These are phyloP conservation scores for Phyllotis vaccarum DNA, from an alignment of 2,797 vertebrate species.

Conservation along the genomic window DNA sequence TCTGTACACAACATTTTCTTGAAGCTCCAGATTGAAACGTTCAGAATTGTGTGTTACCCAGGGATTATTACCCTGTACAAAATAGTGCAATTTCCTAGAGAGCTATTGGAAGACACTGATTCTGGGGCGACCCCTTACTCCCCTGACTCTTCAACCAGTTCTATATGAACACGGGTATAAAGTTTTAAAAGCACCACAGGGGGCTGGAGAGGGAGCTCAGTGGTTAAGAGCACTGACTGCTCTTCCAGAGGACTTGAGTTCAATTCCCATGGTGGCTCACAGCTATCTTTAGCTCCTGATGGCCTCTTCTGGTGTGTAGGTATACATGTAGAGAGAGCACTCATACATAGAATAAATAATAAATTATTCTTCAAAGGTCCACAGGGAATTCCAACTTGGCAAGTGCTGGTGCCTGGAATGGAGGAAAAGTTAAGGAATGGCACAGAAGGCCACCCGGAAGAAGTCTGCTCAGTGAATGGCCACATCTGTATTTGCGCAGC, in stretches of 20 bases:
- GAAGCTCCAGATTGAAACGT: neutral
- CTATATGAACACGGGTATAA: neutral
- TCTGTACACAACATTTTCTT: neutral
- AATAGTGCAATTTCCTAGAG: neutral
- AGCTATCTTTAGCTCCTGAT: no score
- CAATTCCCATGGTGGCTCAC: no score
- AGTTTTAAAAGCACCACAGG: no score
- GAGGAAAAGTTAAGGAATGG: neutral
- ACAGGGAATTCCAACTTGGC: neutral
- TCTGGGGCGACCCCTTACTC: no score
- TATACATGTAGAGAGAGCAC: no score
- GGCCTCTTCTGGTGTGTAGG: no score
- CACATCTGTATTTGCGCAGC: neutral
- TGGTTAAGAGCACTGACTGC: no score
- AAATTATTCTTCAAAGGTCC: neutral
- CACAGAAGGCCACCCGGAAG: neutral
- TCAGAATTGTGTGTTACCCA: neutral
- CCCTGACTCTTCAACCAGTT: neutral
- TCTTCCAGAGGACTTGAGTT: no score
- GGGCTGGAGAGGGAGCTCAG: no score
- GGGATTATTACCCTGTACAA: neutral
- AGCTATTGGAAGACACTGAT: neutral
- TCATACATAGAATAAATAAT: no score
- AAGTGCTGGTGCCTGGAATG: neutral
- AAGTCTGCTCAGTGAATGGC: neutral